These are phyloP conservation scores for Callosobruchus maculatus DNA, from an alignment of 2,888 invertebrate species.

Conservation along the genomic window DNA sequence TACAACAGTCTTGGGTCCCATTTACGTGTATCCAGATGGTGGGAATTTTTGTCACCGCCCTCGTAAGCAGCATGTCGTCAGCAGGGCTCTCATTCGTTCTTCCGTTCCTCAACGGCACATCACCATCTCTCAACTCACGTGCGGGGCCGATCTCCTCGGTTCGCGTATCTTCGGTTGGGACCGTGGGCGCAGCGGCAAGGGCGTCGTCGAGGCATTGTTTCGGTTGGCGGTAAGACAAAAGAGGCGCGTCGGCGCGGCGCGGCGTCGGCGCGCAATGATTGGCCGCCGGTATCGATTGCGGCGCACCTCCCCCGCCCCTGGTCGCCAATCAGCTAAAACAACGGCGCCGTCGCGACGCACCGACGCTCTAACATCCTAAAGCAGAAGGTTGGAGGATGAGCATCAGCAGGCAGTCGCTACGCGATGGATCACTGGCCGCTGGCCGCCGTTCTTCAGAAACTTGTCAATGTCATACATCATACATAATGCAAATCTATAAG, in stretches of 20 bases:
- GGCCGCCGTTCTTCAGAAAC: background rate
- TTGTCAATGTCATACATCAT: too few relatives aligned
- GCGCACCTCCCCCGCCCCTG: slow-evolving; percentile 44
- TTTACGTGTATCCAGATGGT: too few relatives aligned
- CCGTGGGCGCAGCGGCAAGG: background rate
- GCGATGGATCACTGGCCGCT: background rate
- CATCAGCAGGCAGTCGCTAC: background rate
- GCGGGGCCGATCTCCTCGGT: slow-evolving; percentile 7
- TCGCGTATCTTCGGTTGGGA: background rate
- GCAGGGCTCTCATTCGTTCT: background rate
- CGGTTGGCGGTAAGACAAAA: slow-evolving; percentile 2
- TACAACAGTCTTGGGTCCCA: too few relatives aligned
- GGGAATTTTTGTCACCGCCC: background rate
- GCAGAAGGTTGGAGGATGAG: background rate
- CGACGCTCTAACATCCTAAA: slow-evolving; percentile 12
- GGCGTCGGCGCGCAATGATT: slow-evolving; percentile 44
- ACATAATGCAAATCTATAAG: too few relatives aligned
- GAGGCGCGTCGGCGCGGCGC: background rate
- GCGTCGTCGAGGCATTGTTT: slow-evolving; percentile 19
- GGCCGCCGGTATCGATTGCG: slow-evolving; percentile 47
- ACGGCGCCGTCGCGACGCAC: slow-evolving; percentile 45
- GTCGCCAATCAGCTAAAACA: slow-evolving; percentile 49
- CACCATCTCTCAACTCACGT: background rate
- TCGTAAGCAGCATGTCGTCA: background rate
- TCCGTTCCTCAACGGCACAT: background rate